A percentile compares a stretch with the other conserved stretches of the same genome.
These are phyloP conservation scores for Bovichtus variegatus DNA, from an alignment of 2,797 vertebrate genomes.

Conservation along the genomic window DNA sequence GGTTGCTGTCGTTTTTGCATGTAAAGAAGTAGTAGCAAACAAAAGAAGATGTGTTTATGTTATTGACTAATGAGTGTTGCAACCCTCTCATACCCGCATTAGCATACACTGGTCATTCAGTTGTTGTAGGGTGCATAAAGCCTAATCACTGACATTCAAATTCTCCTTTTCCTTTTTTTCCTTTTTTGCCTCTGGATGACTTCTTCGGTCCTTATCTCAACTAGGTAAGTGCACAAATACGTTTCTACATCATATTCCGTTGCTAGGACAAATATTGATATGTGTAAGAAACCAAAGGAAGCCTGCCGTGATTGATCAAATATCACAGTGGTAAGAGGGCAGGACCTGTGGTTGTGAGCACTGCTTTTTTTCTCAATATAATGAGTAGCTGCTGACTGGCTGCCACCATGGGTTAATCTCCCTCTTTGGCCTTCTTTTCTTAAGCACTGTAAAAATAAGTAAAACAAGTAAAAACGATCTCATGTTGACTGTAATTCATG, in stretches of 20 bases:
- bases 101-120: neutral
- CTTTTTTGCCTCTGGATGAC: slow-evolving; percentile 30
- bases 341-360: slow-evolving; percentile 41
- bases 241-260: slow-evolving; percentile 32
- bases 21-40: neutral
- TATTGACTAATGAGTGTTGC: neutral
- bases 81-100: neutral
- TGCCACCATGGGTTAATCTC: slow-evolving; percentile 59
- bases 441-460: slow-evolving; percentile 42
- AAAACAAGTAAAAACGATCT: slow-evolving; percentile 24
- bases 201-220: slow-evolving; percentile 14
- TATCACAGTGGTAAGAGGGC: slow-evolving; percentile 45
- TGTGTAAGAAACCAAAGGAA: slow-evolving; percentile 39
- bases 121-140: neutral
- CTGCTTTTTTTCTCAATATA: slow-evolving; percentile 59
- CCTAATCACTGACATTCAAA: slow-evolving; percentile 19
- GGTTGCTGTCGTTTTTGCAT: neutral
- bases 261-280: slow-evolving; percentile 47
- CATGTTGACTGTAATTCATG: neutral
- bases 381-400: slow-evolving; percentile 60
- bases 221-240: slow-evolving; percentile 77
- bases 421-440: slow-evolving; percentile 10
- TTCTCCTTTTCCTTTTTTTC: slow-evolving; percentile 21
- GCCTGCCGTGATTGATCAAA: slow-evolving; percentile 56
- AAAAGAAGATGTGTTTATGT: neutral